Conservation (phyloP, 2,113 vertebrate genomes). For the Phrynocephalus versicolor region DNA sequence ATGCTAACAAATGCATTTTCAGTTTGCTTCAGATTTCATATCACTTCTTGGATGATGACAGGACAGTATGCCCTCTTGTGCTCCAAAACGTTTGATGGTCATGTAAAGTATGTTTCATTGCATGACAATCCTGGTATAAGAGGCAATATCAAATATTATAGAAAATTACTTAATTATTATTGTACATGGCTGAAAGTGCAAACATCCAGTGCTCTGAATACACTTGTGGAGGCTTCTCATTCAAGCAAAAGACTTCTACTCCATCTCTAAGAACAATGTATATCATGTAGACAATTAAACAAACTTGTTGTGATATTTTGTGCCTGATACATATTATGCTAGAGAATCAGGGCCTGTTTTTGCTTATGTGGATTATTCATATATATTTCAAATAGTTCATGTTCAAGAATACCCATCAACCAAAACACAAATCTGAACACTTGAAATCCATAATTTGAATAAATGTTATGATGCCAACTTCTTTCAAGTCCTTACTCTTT, state of each 20-base stretch:
- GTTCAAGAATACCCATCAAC: conserved; percentile 1
- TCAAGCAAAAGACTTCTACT: background rate
- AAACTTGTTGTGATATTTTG: background rate
- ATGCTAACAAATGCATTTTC: background rate
- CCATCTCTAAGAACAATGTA: background rate
- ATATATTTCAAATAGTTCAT: conserved; percentile 22
- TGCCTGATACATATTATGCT: background rate
- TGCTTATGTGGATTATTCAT: conserved; percentile 1
- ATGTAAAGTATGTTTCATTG: background rate
- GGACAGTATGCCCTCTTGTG: background rate
- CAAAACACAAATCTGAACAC: background rate
- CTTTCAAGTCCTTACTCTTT: background rate
- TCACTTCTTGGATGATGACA: background rate
- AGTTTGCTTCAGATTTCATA: background rate
- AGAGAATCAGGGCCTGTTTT: conserved; percentile 15
- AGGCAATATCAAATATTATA: conserved; percentile 11
- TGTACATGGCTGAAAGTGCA: background rate
- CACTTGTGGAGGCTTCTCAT: background rate
- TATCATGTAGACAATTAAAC: background rate
- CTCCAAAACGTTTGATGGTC: background rate
- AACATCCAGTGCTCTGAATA: background rate
- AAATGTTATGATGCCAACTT: no score
- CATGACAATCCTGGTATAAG: conserved; percentile 23
- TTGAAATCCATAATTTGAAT: background rate
- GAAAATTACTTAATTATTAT: background rate